Evolutionary conservation across 2,113 vertebrate species (phyloP).

Genomic region (Cisticola juncidis): DNA sequence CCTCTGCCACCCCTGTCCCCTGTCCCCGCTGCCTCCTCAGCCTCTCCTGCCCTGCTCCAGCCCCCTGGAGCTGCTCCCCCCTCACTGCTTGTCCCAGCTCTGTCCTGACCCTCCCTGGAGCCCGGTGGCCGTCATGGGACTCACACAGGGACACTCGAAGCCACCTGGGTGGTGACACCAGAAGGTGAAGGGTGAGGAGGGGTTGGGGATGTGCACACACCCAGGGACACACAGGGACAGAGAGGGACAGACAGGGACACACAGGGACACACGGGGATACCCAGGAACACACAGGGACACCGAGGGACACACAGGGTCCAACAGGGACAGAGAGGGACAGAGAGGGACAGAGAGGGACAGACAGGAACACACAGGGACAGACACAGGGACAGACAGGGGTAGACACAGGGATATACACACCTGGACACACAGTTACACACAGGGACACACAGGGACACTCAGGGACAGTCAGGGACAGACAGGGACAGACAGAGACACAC

Average conservation of each 20-base stretch:
- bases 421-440: not conserved
- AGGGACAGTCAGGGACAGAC: not conserved
- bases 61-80: not conserved
- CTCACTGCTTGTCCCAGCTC: not conserved
- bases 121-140: not conserved
- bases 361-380: not conserved
- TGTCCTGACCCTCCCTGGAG: not conserved
- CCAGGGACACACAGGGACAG: not conserved
- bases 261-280: not conserved
- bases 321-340: not conserved
- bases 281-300: not conserved
- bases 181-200: not conserved
- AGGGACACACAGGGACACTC: rapidly evolving
- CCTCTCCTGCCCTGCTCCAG: not conserved
- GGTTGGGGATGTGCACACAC: not conserved
- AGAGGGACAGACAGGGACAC: rapidly evolving
- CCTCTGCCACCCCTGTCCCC: not conserved
- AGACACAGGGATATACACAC: not conserved
- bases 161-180: not conserved
- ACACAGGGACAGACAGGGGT: rapidly evolving
- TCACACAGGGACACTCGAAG: not conserved
- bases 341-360: not conserved
- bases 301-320: too few relatives aligned
- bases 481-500: too few relatives aligned
- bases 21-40: not conserved